A percentile compares a stretch with the other conserved stretches of the same genome.
Evolutionary conservation across 2,888 invertebrate genomes (phyloP).

Genomic region (Hedya salicella): DNA sequence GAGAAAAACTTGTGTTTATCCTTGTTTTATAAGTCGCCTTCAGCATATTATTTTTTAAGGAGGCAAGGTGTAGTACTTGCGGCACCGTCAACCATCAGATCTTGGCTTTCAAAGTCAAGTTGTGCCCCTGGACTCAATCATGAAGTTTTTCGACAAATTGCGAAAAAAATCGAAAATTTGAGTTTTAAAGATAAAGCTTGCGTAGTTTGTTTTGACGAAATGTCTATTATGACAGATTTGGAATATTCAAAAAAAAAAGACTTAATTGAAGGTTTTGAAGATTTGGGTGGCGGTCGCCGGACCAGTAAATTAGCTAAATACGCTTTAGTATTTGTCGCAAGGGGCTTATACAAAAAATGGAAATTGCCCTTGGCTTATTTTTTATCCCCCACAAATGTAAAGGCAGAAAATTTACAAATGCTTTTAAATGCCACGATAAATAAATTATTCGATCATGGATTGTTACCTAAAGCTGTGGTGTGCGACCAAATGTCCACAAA

Average conservation of each 20-base stretch:
- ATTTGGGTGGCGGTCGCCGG: not conserved
- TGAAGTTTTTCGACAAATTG: not conserved
- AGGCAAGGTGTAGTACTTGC: conserved; percentile 44
- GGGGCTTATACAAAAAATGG: not conserved
- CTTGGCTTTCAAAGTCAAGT: not conserved
- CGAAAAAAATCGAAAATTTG: not conserved
- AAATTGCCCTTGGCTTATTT: not conserved
- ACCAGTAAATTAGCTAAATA: not conserved
- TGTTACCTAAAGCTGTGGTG: not conserved
- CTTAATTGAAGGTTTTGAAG: not conserved
- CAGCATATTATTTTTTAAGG: conserved; percentile 41
- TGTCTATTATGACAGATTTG: conserved; percentile 6
- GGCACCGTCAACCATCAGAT: conserved; percentile 40
- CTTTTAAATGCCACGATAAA: not conserved
- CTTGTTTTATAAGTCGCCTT: conserved; percentile 43
- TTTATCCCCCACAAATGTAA: not conserved
- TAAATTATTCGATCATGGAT: not conserved
- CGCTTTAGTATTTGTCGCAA: not conserved
- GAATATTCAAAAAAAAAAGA: conserved; percentile 9
- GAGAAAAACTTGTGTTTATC: conserved; percentile 45
- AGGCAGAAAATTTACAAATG: not conserved
- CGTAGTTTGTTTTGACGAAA: conserved; percentile 14
- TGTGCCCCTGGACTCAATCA: not conserved
- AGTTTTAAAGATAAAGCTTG: conserved; percentile 1
- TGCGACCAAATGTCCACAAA: conserved; percentile 2